A percentile compares a stretch with the other conserved stretches of the same genome.
phyloP scores from a whole-genome alignment of 1,140 invertebrate species.

The Pachypsylla venusta region DNA sequence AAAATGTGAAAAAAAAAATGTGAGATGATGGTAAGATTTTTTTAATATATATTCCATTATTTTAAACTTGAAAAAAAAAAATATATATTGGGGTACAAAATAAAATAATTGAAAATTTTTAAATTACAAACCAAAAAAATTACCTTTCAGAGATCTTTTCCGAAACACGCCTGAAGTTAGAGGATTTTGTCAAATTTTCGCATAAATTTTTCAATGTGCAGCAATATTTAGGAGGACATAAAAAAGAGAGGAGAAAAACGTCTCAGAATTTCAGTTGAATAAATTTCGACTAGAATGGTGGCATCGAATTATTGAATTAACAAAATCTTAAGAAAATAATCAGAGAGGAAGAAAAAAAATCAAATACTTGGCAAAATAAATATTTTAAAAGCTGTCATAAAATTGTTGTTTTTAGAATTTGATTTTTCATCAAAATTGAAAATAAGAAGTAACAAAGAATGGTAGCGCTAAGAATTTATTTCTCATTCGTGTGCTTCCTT shows the following conservation, averaged over 20 bases:
- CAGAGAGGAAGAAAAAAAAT: too few species aligned
- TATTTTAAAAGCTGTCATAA: too few species aligned
- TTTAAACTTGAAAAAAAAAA: background rate
- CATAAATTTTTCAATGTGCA: slow-evolving; percentile 10
- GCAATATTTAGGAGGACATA: background rate
- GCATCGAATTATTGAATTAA: too few species aligned
- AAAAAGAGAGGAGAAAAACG: slow-evolving; percentile 3
- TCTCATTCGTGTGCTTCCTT: too few species aligned
- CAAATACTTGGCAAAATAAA: too few species aligned
- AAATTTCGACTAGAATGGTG: too few species aligned
- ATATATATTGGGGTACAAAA: too few species aligned
- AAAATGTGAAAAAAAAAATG: background rate
- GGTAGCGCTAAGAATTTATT: too few species aligned
- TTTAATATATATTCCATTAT: background rate
- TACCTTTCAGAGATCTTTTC: slow-evolving; percentile 67
- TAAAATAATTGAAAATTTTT: background rate
- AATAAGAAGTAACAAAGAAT: too few species aligned
- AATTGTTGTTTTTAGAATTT: too few species aligned
- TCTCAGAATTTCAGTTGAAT: slow-evolving; percentile 5
- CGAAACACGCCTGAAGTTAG: slow-evolving; percentile 60
- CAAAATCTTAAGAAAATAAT: too few species aligned
- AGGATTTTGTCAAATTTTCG: slow-evolving; percentile 25
- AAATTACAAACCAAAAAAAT: background rate
- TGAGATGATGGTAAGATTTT: background rate
- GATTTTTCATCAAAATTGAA: too few species aligned